Conservation (phyloP, 2,113 vertebrate species). For the Callospermophilus lateralis region DNA sequence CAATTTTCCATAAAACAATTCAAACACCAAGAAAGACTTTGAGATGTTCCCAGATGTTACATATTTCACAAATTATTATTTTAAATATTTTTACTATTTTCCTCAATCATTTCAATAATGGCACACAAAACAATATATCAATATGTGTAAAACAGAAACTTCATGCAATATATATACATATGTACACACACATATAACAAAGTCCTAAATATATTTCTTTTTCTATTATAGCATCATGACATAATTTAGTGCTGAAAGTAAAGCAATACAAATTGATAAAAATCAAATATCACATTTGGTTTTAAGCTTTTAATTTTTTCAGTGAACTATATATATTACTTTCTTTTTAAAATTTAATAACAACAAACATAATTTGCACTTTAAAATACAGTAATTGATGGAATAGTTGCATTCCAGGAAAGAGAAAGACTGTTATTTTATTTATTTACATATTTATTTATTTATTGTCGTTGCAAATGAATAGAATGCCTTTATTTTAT, state of each 20-base stretch:
- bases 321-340: background rate
- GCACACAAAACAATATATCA: background rate
- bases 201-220: background rate
- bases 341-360: background rate
- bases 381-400: background rate
- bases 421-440: background rate
- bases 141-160: background rate
- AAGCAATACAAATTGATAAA: background rate
- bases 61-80: background rate
- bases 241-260: background rate
- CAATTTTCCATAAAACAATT: background rate
- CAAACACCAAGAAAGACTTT: background rate
- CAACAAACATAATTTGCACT: background rate
- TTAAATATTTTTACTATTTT: background rate
- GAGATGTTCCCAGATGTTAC: background rate
- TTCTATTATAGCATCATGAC: background rate
- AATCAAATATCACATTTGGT: background rate
- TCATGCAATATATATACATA: background rate
- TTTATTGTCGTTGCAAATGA: too few relatives aligned
- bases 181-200: background rate
- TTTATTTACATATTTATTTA: background rate
- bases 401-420: background rate
- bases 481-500: too few relatives aligned
- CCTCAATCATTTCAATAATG: background rate
- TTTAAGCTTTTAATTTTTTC: background rate